Conservation (phyloP, 2,888 invertebrate genomes). For the Drosophila seclusa region DNA sequence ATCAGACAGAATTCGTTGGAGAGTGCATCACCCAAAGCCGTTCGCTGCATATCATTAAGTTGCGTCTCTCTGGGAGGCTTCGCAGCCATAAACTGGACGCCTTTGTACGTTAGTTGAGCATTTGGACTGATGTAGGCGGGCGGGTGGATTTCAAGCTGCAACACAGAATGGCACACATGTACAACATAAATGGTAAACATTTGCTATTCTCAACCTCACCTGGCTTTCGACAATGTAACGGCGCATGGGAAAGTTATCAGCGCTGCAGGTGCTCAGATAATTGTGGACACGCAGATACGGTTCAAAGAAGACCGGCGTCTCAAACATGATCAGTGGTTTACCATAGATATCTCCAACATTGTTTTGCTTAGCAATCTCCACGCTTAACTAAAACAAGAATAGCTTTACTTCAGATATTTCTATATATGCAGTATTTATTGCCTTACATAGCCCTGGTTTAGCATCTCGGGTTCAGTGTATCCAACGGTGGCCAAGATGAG, state of each 20-base stretch:
- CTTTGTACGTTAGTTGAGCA: conserved; percentile 58
- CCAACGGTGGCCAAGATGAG: conserved; percentile 89
- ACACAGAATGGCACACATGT: not conserved
- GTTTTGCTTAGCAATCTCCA: conserved; percentile 81
- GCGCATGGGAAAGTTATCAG: conserved; percentile 88
- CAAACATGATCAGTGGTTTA: conserved; percentile 88
- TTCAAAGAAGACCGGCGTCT: conserved; percentile 92
- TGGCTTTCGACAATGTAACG: conserved; percentile 88
- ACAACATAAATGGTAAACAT: not conserved
- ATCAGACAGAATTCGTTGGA: conserved; percentile 91
- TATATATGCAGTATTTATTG: too few relatives aligned
- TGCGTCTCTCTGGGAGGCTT: conserved; percentile 83
- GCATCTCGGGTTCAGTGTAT: conserved; percentile 86
- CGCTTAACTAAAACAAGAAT: conserved; percentile 70
- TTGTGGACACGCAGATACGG: conserved; percentile 91
- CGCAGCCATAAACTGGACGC: conserved; percentile 61
- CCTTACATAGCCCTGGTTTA: conserved; percentile 87
- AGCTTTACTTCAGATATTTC: not conserved
- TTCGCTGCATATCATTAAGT: conserved; percentile 89
- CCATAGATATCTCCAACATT: conserved; percentile 82
- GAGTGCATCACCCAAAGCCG: conserved; percentile 89
- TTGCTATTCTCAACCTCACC: conserved; percentile 72
- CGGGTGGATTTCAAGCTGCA: conserved; percentile 27
- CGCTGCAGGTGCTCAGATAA: conserved; percentile 87
- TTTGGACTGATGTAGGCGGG: conserved; percentile 84